Evolutionary conservation across 2,888 invertebrate genomes (phyloP), one percentile per base, ranked within the genome.

Genomic region (Phlogophora meticulosa): DNA sequence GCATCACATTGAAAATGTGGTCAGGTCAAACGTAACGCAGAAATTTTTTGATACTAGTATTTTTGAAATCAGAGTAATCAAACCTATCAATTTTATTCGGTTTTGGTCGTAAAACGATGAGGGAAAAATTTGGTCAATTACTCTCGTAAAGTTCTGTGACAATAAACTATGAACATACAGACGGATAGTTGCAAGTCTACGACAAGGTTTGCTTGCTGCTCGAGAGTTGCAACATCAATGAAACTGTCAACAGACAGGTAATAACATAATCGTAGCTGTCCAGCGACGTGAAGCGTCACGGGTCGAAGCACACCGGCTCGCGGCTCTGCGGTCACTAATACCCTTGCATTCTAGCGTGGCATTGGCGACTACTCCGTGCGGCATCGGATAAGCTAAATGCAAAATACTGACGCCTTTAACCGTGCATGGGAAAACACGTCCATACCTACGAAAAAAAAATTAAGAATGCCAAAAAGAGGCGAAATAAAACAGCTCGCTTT

Each of bases 81-180:
- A n/a, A n/a, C n/a, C n/a, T n/a, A n/a, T n/a, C n/a, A n/a, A n/a
- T n/a, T n/a, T n/a, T n/a, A n/a, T n/a, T n/a, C n/a, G n/a, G n/a
- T n/a, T n/a, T n/a, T n/a, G n/a, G n/a, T n/a, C n/a, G n/a, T n/a
- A n/a, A n/a, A n/a, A n/a, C n/a, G n/a, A n/a, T n/a, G n/a, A n/a
- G n/a, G n/a, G n/a, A n/a, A n/a, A n/a, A n/a, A n/a, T n/a, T n/a
- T n/a, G n/a, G n/a, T n/a, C n/a, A n/a, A n/a, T n/a, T n/a, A n/a
- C n/a, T n/a, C n/a, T n/a, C n/a, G n/a, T n/a, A n/a, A n/a, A n/a
- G 48, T 71, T 71, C 28, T 49, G 72, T 32, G 36, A 17, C 17
- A 22, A 22, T 67, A 60, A 22, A 71, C 72, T 43, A 32, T 43
- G 49, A 48, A 71, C 34, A 22, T 22, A 48, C 40, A 42, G 49